A percentile compares a stretch with the other conserved stretches of the same genome.
phyloP scores from a whole-genome alignment of 2,888 invertebrate species.

The Shargacucullia verbasci region DNA sequence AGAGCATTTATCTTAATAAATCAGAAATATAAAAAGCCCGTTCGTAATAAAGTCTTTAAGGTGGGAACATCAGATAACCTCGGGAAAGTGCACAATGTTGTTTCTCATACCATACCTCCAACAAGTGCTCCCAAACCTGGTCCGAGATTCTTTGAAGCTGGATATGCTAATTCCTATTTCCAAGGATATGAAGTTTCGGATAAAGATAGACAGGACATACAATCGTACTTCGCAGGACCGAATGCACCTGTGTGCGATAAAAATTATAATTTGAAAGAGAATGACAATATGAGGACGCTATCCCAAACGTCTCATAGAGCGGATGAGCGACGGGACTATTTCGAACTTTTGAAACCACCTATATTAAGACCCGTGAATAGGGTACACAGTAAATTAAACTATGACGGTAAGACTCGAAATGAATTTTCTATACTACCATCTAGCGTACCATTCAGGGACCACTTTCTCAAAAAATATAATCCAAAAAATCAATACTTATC shows the following conservation, averaged over 20 bases:
- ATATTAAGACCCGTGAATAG: slow-evolving; percentile 29
- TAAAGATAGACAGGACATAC: slow-evolving; percentile 16
- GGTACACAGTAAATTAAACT: slow-evolving; percentile 14
- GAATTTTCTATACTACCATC: slow-evolving; percentile 5
- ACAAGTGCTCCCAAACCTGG: background rate
- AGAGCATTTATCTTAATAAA: slow-evolving; percentile 77
- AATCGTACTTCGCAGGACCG: slow-evolving; percentile 28
- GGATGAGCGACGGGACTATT: slow-evolving; percentile 48
- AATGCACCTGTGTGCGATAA: slow-evolving; percentile 10
- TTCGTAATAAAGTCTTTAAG: slow-evolving; percentile 28
- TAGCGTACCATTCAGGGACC: slow-evolving; percentile 12
- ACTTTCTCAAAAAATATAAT: slow-evolving; percentile 14
- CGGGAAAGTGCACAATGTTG: background rate
- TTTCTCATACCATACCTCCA: background rate
- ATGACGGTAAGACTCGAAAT: slow-evolving; percentile 11
- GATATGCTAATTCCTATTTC: slow-evolving; percentile 17
- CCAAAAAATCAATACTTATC: slow-evolving; percentile 21
- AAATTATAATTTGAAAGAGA: background rate
- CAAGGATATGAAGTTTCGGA: slow-evolving; percentile 21
- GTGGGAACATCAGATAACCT: background rate
- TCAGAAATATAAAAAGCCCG: slow-evolving; percentile 63
- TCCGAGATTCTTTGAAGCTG: background rate
- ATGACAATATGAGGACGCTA: background rate
- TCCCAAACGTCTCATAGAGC: background rate
- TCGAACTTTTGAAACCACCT: slow-evolving; percentile 62